Evolutionary conservation across 2,797 vertebrate genomes (phyloP), one percentile per base, ranked within the genome.

Genomic region (Cirrhinus molitorella): DNA sequence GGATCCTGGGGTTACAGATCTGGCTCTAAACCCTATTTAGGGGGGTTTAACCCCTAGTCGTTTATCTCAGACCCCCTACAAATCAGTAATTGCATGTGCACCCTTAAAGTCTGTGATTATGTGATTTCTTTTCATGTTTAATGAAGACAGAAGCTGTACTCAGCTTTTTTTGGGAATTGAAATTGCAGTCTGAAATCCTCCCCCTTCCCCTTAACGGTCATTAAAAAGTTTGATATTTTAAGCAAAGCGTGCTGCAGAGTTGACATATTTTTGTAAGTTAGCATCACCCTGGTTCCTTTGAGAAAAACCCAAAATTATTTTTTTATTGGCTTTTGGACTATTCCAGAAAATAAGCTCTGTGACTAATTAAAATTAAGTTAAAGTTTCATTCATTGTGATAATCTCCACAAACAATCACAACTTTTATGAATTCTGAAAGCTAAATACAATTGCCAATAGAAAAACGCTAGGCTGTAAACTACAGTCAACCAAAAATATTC

Each of bases 11-110:
- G 43, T 57, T 57, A 75, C 21, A 40, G 5, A 1, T 23, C 14
- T 75, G 31, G 72, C 65, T 47, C 23, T 45, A 10, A 77, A 65
- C 61, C 76, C 76, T 51, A 34, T 79, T 79, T 65, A 66, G 45
- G 19, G 16, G 28, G 25, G 25, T 31, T 78, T 2, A 49, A 66
- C 17, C 43, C 11, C 8, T 16, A 51, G 10, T 49, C 25, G 66
- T 66, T 79, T 23, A 79, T 65, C 28, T 21, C 25, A 47, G 43
- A 28, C 11, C 43, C 25, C 34, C 76, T 79, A 49, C 75, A 65
- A 49, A 49, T 63, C 40, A 59, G 13, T 43, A 34, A 76, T 43
- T 76, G 16, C 34, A n/a, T 61, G 21, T 61, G 74, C 55, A 61
- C 37, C 37, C 34, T 37, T 53, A 73, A 73, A 34, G 12, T 51